Evolutionary conservation across 2,888 invertebrate genomes (phyloP), one percentile per base, ranked within the genome.

Genomic region (Nasonovia ribisnigri): DNA sequence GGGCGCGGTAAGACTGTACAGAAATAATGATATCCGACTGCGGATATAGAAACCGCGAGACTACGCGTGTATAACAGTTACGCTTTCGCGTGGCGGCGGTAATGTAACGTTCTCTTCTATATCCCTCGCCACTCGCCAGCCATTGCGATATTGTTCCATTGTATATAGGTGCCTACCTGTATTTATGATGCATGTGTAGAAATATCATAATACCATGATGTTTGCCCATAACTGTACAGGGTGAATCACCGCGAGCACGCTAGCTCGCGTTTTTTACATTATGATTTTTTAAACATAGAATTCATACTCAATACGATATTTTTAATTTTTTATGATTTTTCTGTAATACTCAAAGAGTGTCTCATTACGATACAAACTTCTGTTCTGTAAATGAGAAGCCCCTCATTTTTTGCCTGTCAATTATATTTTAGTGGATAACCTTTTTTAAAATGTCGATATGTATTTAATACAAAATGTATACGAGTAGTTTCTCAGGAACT

Each of bases 21-120:
- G 6, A 16, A 86, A 86, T 29, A 86, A 86, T 36, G 36, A 77
- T 36, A 77, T 77, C 20, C 8, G 77, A 77, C 77, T 42, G 46
- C 46, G 46, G 43, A 86, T 36, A 77, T 77, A 36, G 36, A 77
- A 77, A 77, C 77, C 8, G 36, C 77, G 77, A 77, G 2, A 67
- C 67, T 67, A 36, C 67, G 67, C 16, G 77, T 77, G 77, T 77
- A 20, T 6, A 77, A 77, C 20, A 26, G 86, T 86, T 86, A 86
- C 86, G 86, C 86, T 86, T 86, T 86, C 86, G 86, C 86, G 77
- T 86, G 29, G 87, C 88, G 51, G 88, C 51, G 88, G 36, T 51
- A 48, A 48, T 88, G 88, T 20, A 24, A 86, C 86, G 86, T 86
- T 46, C 43, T 86, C 46, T 46, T 86, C 46, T 46, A 29, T 43